Evolutionary conservation across 2,797 vertebrate species (phyloP).

Genomic region (Carduelis carduelis): DNA sequence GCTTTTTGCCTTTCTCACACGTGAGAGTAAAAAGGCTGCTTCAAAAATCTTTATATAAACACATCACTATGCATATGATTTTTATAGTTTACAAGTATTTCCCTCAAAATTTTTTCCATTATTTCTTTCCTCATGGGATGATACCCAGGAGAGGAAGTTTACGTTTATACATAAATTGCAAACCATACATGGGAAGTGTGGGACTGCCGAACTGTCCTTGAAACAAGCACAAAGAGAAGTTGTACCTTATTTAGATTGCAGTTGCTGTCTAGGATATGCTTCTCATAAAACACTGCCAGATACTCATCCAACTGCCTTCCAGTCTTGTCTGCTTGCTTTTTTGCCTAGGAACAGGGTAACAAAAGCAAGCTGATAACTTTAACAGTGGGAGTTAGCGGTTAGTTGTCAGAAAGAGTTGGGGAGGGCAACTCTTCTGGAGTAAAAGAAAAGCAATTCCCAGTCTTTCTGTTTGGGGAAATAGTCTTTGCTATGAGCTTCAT

Average conservation of each 20-base stretch:
- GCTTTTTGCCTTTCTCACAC: not conserved
- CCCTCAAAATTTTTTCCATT: not conserved
- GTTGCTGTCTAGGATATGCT: not conserved
- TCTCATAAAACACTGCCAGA: constrained; percentile 7
- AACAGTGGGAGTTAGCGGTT: not conserved
- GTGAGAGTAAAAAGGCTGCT: not conserved
- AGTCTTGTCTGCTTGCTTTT: not conserved
- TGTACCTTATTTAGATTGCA: not conserved
- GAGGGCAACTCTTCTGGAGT: not conserved
- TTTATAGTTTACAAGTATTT: not conserved
- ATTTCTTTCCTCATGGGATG: not conserved
- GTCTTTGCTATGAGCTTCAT: not conserved
- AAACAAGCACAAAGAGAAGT: not conserved
- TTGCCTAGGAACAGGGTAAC: not conserved
- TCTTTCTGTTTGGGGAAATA: not conserved
- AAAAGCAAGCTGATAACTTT: not conserved
- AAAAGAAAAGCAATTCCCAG: not conserved
- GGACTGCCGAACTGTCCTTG: constrained; percentile 3
- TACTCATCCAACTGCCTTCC: not conserved
- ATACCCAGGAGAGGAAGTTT: not conserved
- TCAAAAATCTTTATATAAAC: constrained; percentile 1
- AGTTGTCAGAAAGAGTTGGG: not conserved
- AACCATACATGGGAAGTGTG: not conserved
- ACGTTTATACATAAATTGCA: not conserved
- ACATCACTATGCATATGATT: not conserved